Percentiles rank a stretch among this genome's conserved stretches.
These are phyloP conservation scores for Muntiacus muntjak DNA, from an alignment of 2,113 vertebrate species.

Conservation along the genomic window DNA sequence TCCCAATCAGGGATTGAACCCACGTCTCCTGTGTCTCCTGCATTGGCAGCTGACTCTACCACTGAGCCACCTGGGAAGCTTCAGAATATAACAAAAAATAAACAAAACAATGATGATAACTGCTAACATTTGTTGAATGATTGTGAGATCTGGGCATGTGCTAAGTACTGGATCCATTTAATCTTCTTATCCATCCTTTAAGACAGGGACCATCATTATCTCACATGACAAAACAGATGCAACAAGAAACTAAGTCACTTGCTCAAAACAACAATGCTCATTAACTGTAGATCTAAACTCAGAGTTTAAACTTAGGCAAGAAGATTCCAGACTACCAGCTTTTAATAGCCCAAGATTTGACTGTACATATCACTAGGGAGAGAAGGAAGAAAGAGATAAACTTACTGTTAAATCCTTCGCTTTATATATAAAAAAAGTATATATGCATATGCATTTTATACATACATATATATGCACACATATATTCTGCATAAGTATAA, in stretches of 20 bases:
- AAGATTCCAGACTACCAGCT: neutral
- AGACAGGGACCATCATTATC: neutral
- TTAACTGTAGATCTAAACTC: neutral
- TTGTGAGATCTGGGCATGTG: neutral
- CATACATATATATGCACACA: neutral
- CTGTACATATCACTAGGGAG: neutral
- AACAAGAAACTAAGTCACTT: neutral
- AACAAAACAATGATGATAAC: neutral
- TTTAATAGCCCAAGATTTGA: neutral
- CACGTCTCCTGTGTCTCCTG: neutral
- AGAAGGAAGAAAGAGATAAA: neutral
- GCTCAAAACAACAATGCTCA: neutral
- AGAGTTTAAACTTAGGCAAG: neutral
- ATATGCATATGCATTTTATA: neutral
- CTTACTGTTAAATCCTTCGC: neutral
- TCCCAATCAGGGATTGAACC: neutral
- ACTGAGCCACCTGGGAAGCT: neutral
- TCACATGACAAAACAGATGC: neutral
- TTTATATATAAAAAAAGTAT: rapidly evolving
- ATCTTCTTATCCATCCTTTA: neutral
- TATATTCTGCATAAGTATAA: neutral
- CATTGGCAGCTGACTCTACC: neutral
- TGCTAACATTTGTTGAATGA: neutral
- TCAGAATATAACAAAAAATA: neutral
- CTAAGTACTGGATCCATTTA: neutral